phyloP scores from a whole-genome alignment of 2,888 invertebrate species.

The Drosophila yooni region DNA sequence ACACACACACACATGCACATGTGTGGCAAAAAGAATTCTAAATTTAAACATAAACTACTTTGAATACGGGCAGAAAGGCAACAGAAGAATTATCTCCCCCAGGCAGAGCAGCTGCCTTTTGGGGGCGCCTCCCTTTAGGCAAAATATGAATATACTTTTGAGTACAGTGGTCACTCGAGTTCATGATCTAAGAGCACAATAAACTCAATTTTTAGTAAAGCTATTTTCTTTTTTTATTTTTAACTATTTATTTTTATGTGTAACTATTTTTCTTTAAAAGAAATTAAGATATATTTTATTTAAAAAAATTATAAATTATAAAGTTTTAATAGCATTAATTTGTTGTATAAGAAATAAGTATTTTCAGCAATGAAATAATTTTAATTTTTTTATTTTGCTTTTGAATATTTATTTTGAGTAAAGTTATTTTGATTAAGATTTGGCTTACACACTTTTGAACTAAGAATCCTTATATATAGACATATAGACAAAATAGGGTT shows the following conservation, averaged over 20 bases:
- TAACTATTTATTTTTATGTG: neutral
- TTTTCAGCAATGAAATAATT: neutral
- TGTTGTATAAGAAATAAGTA: neutral
- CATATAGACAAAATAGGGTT: neutral
- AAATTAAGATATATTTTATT: too few relatives aligned
- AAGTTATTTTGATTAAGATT: neutral
- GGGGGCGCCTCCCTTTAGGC: slow-evolving; percentile 39
- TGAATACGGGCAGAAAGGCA: slow-evolving; percentile 24
- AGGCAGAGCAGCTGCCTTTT: slow-evolving; percentile 61
- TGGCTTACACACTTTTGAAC: neutral
- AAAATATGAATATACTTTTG: slow-evolving; percentile 53
- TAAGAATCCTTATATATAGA: neutral
- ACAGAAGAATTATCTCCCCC: slow-evolving; percentile 54
- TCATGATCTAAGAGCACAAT: neutral
- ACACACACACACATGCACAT: slow-evolving; percentile 27
- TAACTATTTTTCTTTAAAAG: neutral
- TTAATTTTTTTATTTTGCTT: slow-evolving; percentile 9
- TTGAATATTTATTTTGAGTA: neutral
- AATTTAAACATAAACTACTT: slow-evolving; percentile 59
- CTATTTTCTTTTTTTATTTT: neutral
- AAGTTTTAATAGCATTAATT: neutral
- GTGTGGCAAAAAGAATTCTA: slow-evolving; percentile 54
- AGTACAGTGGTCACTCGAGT: slow-evolving; percentile 1
- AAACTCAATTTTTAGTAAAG: neutral
- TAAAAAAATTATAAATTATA: neutral